Base-by-base conservation (phyloP, 2,888 invertebrate genomes). In the Pharmacophagus antenor region DNA sequence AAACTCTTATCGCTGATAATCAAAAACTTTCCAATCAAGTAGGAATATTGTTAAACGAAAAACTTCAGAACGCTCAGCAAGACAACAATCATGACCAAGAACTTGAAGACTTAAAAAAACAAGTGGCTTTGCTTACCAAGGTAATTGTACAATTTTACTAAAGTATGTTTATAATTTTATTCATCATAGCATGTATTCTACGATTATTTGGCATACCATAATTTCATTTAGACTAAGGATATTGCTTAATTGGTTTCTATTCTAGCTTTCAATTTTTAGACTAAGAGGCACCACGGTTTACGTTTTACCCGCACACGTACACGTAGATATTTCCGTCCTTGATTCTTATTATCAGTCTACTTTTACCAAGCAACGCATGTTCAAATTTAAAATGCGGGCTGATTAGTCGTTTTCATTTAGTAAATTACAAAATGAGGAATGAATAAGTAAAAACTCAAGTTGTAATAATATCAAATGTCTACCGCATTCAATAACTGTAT, bases 21-120 rank as follows among this genome's bases (percentile, higher is more conserved):
- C 86, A 88, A 62, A 84, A 82, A 47, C 68, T 90, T 12, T 89
- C 90, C 0, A 80, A 85, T n/a, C 87, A 89, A 70, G 85, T 90
- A 1, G 85, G 82, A 0, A 69, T 73, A 27, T 66, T 89, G 49
- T 65, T 88, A 21, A 84, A 86, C 56, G 88, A 89, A 63, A 88
- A 81, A 52, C 60, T 88, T 5, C 82, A 87, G 6, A 71, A 62
- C 48, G 79, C 79, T 0, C 76, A 78, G 44, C 73, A 75, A 56
- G 76, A 76, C 22, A 75, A 72, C 47, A 79, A 82, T 42, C 70
- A 75, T 37, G 67, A 64, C 37, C 77, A 77, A n/a, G 86, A 87
- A 54, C 56, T 80, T 4, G 84, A 85, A 12, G 88, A 88, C 23
- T 57, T 86, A 54, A 79, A 66, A 61, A 82, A 73, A 65, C 88